These are phyloP conservation scores for Arvicanthis niloticus DNA, from an alignment of 2,113 vertebrate genomes.

Conservation along the genomic window DNA sequence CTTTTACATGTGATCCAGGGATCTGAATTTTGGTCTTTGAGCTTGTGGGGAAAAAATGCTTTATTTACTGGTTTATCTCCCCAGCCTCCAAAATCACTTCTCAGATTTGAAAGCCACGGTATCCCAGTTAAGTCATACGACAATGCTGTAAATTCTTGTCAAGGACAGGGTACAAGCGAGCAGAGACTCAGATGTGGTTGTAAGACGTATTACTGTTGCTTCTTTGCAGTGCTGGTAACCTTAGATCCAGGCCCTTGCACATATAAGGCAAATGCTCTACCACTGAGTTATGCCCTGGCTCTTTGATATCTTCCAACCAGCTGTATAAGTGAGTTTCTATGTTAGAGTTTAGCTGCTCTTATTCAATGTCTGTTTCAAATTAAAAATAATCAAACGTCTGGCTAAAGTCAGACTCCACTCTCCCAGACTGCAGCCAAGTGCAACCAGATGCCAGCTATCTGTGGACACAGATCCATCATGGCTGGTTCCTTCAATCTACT, in stretches of 20 bases:
- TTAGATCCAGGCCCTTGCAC: background rate
- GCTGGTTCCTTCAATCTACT: background rate
- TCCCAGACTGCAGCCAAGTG: background rate
- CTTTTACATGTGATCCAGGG: background rate
- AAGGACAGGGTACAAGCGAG: background rate
- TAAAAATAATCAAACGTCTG: conserved; percentile 11
- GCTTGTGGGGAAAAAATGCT: background rate
- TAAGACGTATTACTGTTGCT: background rate
- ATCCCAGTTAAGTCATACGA: background rate
- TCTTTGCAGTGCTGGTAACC: background rate
- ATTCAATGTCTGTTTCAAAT: background rate
- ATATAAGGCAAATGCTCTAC: background rate
- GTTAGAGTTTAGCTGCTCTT: background rate
- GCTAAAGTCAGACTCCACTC: background rate
- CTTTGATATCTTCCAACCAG: background rate
- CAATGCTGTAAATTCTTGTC: background rate
- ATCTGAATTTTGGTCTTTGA: background rate
- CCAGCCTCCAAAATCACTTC: background rate
- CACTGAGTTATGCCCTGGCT: accelerated
- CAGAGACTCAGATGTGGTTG: background rate
- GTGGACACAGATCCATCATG: background rate
- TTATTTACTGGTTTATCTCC: background rate
- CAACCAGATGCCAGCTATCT: background rate
- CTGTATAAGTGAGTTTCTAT: background rate
- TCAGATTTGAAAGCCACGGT: background rate